These are phyloP conservation scores for Achatina immaculata DNA, from an alignment of 1,140 invertebrate species.

Conservation along the genomic window DNA sequence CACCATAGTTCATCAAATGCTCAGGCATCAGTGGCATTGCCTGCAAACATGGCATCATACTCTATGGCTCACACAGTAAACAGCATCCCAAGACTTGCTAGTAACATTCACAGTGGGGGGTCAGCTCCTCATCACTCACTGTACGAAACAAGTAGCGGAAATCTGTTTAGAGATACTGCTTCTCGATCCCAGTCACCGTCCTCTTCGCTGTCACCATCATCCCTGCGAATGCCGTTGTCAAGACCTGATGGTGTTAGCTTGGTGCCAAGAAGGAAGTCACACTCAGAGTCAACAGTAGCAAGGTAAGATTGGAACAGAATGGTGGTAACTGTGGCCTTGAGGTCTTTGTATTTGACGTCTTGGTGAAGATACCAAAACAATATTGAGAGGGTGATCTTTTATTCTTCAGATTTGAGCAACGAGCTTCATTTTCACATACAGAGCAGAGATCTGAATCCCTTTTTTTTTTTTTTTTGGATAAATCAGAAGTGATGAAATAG, in stretches of 20 bases:
- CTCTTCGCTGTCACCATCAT: background rate
- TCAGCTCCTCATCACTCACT: background rate
- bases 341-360: background rate
- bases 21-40: background rate
- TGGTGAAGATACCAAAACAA: background rate
- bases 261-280: conserved; percentile 21
- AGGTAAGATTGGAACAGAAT: conserved; percentile 14
- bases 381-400: background rate
- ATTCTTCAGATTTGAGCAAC: background rate
- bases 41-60: background rate
- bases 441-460: too few species aligned
- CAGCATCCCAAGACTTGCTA: background rate
- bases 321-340: background rate
- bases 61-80: background rate
- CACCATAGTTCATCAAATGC: background rate
- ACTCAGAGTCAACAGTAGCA: conserved; percentile 26
- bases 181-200: background rate
- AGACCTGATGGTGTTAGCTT: conserved; percentile 7
- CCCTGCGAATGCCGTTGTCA: background rate
- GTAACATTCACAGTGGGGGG: background rate
- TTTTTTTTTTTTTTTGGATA: background rate
- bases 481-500: background rate
- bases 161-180: background rate
- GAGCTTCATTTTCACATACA: background rate
- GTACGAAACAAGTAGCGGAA: conserved; percentile 1